Evolutionary conservation across 1,140 invertebrate species (phyloP), one percentile per base, ranked within the genome.

Genomic region (Goniozus legneri): DNA sequence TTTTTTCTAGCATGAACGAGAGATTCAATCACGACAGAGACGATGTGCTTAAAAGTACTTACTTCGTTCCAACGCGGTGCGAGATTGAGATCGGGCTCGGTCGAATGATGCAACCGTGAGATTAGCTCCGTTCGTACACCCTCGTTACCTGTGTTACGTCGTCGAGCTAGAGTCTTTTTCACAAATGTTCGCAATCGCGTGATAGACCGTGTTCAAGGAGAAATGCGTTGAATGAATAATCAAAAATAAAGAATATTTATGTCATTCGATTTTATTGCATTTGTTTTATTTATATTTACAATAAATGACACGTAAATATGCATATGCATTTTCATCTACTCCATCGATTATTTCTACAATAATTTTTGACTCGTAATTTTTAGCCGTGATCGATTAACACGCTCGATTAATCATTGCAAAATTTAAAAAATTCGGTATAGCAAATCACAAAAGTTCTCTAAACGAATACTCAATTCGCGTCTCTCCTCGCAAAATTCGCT

Each of bases 231-330:
- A 4, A 27, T 4, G 24, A 27, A n/a, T n/a, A 27, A 27, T 27
- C 24, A 4, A 27, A 27, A 4, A 27, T 27, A 6, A 24, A 27
- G 12, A 30, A 2, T 16, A 20, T 47, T 35, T 37, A 44, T 52
- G n/a, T 44, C 52, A 61, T 63, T 61, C 62, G 54, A 65, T 64
- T 75, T 74, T 75, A 75, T 75, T 74, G 70, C 70, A 67, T 70
- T 64, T 64, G 62, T 63, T 67, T 57, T 58, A 64, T 47, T 69
- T 64, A 62, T 74, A 75, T 73, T 67, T 73, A 73, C 70, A 73
- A 56, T 56, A 56, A 56, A 62, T 59, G 60, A 72, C 62, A 73
- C 66, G 66, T 69, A 73, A 58, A 69, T 74, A 69, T 69, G 64
- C 62, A 69, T 67, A 67, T 65, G 50, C 10, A 27, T n/a, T n/a